Base-by-base conservation (phyloP, 2,888 invertebrate species). In the Leptopilina myrica region DNA sequence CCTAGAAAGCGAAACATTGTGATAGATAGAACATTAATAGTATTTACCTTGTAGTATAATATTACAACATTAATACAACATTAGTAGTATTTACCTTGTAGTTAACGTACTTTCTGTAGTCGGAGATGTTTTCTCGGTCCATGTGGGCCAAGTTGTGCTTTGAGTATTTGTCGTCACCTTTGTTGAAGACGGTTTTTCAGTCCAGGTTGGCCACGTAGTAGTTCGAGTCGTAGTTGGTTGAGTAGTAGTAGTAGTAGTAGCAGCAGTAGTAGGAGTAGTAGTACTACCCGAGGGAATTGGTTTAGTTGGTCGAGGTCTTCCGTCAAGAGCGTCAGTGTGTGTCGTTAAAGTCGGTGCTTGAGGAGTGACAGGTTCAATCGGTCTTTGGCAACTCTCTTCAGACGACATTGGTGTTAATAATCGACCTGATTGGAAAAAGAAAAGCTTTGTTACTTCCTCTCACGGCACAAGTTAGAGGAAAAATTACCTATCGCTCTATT, bases 331-430 rank as follows among this genome's bases (percentile, higher is more conserved):
- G 84, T 95, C 95, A 53, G 94, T 93, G 2, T 94, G 93, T 0
- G 96, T 95, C 0, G 96, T 96, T 84, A 96, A 94, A 0, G 95
- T 94, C 0, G 97, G 96, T 2, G 97, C 94, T 9, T 94, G 92
- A 0, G 97, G 97, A 0, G 97, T 97, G 11, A 94, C 93, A 0
- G 96, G 96, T 77, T 94, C 93, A 0, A 95, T 93, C 0, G 97
- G 97, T 79, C 95, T 94, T 40, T 94, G 93, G 87, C 97, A 97
- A 86, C 95, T 94, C 11, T 91, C 92, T 0, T 93, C 92, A 0
- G 92, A 87, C 0, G 93, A 93, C 3, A 94, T 93, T 4, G 93
- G 93, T 7, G 93, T 90, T 1, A 94, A 92, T 5, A 87, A 85
- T 73, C 87, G 86, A 20, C 86, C 86, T 86, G 62, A 8, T 12